phyloP scores from a whole-genome alignment of 2,797 vertebrate genomes.

The Denticeps clupeoides region DNA sequence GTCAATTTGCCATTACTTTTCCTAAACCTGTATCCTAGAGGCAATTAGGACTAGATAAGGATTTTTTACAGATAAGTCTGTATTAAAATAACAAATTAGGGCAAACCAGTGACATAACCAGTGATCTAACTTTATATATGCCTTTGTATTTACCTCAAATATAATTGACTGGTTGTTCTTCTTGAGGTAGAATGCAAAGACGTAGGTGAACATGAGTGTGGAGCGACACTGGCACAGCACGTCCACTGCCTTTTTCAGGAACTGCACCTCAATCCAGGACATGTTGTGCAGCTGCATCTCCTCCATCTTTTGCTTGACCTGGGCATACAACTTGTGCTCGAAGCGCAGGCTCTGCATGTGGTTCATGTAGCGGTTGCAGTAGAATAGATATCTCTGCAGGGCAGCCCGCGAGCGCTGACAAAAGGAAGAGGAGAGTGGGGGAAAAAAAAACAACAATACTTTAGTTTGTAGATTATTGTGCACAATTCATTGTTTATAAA shows the following conservation, averaged over 20 bases:
- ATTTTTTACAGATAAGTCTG: no score
- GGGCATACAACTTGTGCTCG: conserved; percentile 98
- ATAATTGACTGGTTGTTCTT: conserved; percentile 99
- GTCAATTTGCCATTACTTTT: no score
- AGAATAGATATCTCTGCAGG: conserved; percentile 98
- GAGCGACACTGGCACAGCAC: conserved; percentile 98
- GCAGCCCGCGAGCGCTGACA: conserved; percentile 89
- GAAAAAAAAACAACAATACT: neutral
- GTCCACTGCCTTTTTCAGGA: conserved; percentile 97
- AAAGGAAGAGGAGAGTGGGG: neutral
- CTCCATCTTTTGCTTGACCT: conserved; percentile 99
- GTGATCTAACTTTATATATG: no score
- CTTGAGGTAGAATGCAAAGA: conserved; percentile 99
- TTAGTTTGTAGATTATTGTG: no score
- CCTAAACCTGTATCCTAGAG: no score
- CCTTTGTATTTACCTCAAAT: conserved; percentile 99
- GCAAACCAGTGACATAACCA: no score
- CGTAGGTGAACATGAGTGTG: conserved; percentile 99
- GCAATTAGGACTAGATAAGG: no score
- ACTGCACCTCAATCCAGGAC: conserved; percentile 99
- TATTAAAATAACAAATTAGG: no score
- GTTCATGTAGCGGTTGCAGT: conserved; percentile 99
- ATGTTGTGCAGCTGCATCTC: conserved; percentile 99
- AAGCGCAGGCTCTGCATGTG: conserved; percentile 99
- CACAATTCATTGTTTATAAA: no score